These are phyloP conservation scores for Oceanodroma tethys DNA, from an alignment of 2,113 vertebrate genomes.

Conservation along the genomic window DNA sequence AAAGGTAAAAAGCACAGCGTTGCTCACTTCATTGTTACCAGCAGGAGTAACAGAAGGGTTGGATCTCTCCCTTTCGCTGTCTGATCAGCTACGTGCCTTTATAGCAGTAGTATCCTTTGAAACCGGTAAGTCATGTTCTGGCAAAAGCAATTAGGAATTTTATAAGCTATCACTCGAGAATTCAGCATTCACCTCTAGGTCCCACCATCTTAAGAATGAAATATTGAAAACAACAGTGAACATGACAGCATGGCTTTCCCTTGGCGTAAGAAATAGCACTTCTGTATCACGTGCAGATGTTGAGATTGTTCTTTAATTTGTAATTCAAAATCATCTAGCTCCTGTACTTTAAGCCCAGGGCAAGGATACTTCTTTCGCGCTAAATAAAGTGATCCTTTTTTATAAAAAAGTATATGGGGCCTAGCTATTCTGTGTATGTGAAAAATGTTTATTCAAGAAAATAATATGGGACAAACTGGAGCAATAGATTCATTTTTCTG, in stretches of 20 bases:
- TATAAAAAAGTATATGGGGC: background rate
- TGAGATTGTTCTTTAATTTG: background rate
- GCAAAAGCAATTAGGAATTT: constrained; percentile 15
- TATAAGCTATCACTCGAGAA: background rate
- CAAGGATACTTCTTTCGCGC: background rate
- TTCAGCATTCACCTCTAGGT: background rate
- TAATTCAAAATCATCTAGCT: background rate
- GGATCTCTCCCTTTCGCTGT: background rate
- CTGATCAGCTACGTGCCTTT: background rate
- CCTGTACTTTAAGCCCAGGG: background rate
- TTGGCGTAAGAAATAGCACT: background rate
- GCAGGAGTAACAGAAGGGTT: background rate
- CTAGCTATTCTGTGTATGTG: background rate
- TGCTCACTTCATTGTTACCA: background rate
- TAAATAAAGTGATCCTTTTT: constrained; percentile 1
- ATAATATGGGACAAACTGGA: background rate
- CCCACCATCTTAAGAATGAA: background rate
- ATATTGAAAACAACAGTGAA: background rate
- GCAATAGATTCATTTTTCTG: background rate
- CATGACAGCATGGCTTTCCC: background rate
- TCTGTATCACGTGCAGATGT: background rate
- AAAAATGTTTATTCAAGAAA: background rate
- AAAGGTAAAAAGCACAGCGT: background rate
- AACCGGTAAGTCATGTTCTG: background rate
- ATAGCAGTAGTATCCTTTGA: background rate